Evolutionary conservation across 2,797 vertebrate species (phyloP).

Genomic region (Lagodon rhomboides): DNA sequence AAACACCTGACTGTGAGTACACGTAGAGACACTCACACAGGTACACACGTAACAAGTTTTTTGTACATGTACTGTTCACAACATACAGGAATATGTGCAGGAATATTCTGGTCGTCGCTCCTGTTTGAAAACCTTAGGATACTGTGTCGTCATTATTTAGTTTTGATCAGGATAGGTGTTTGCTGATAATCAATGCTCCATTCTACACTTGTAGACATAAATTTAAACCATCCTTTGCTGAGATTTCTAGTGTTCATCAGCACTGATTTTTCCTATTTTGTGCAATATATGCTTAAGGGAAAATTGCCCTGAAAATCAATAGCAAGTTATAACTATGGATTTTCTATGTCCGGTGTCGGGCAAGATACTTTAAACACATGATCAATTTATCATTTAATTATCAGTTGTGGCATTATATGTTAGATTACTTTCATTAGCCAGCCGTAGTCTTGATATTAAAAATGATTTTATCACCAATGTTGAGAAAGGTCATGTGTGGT

Average conservation of each 20-base stretch:
- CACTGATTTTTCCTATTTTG: not conserved
- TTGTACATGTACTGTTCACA: not conserved
- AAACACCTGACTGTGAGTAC: not conserved
- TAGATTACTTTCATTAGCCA: too few relatives aligned
- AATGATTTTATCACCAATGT: too few relatives aligned
- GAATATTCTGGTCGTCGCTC: not conserved
- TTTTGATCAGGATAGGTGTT: not conserved
- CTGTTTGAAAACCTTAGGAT: not conserved
- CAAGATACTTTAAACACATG: not conserved
- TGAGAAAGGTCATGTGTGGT: too few relatives aligned
- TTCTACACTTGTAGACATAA: not conserved
- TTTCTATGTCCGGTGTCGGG: not conserved
- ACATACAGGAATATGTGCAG: too few relatives aligned
- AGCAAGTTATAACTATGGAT: not conserved
- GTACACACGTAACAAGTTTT: not conserved
- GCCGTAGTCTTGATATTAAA: too few relatives aligned
- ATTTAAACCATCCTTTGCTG: not conserved
- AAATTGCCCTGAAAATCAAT: not conserved
- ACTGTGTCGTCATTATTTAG: too few relatives aligned
- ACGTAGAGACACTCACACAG: not conserved
- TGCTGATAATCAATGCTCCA: not conserved
- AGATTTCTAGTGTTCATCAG: not conserved
- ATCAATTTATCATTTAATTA: too few relatives aligned
- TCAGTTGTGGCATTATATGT: too few relatives aligned
- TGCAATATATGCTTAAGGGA: not conserved